Percentiles rank a stretch among this genome's conserved stretches.
Evolutionary conservation across 2,113 vertebrate species (phyloP).

Genomic region (Tachysurus fulvidraco): DNA sequence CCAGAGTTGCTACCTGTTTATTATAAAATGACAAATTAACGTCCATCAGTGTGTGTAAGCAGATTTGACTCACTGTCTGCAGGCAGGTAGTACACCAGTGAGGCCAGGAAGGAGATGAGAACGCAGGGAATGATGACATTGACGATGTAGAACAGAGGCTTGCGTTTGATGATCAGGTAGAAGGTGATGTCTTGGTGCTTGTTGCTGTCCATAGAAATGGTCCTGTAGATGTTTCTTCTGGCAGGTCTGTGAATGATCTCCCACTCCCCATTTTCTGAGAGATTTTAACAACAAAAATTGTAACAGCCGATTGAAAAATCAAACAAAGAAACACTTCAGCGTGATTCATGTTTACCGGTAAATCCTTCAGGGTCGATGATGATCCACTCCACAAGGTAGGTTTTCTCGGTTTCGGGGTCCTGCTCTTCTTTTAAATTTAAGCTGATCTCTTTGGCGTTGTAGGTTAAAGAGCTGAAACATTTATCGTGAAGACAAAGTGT

Average conservation of each 20-base stretch:
- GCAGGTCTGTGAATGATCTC: conserved; percentile 92
- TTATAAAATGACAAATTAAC: background rate
- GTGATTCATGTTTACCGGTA: conserved; percentile 74
- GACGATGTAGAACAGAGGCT: conserved; percentile 95
- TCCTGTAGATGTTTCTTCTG: conserved; percentile 81
- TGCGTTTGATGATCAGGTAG: conserved; percentile 95
- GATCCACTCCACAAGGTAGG: conserved; percentile 85
- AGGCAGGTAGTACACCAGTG: conserved; percentile 91
- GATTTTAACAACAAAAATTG: background rate
- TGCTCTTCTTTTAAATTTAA: conserved; percentile 77
- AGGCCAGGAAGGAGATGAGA: conserved; percentile 95
- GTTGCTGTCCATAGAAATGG: conserved; percentile 78
- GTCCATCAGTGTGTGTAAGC: background rate
- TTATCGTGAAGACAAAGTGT: background rate
- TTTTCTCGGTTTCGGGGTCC: rapidly evolving
- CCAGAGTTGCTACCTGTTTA: background rate
- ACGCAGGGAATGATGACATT: conserved; percentile 94
- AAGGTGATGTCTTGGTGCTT: conserved; percentile 95
- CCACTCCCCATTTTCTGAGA: conserved; percentile 90
- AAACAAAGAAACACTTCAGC: background rate
- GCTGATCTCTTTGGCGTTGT: conserved; percentile 89
- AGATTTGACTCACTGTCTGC: conserved; percentile 84
- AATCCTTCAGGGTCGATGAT: conserved; percentile 85
- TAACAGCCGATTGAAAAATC: background rate
- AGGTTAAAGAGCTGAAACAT: conserved; percentile 82